Evolutionary conservation across 2,113 vertebrate species (phyloP), one percentile per base, ranked within the genome.

Genomic region (Sphaerodactylus townsendi): DNA sequence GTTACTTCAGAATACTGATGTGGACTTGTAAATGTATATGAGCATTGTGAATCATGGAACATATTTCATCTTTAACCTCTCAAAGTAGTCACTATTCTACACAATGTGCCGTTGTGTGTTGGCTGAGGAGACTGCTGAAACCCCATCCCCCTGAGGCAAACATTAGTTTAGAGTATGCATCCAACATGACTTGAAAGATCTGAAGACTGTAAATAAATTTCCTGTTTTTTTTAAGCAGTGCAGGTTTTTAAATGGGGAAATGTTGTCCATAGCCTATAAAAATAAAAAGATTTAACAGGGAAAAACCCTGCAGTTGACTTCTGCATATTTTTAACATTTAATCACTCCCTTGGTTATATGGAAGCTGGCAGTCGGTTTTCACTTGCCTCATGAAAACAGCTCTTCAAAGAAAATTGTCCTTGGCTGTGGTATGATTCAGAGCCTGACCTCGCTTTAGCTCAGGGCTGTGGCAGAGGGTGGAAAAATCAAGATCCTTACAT

Each of bases 141-240:
- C 37, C 50, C 25, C n/a, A 7, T 6, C 82, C 37, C 70, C 75
- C 82, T 81, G 50, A 87, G 78, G 59, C 79, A 86, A 88, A 89
- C 90, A 69, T 90, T 94, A 91, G 87, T 90, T 92, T 90, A 86
- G 79, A 81, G n/a, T 91, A 90, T 89, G 87, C 62, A 88, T 89
- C 69, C 82, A 91, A 93, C 77, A 90, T 83, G 89, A 92, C 75
- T 73, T 89, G 85, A 87, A 88, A 91, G 82, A 88, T 83, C 92
- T 92, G 78, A 85, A 92, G 88, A 90, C 86, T 85, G 85, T 92
- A 93, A 93, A 93, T 93, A 94, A 93, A 92, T 89, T 71, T 92
- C 65, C 69, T 93, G 65, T 89, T 85, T 85, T 64, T 91, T 41
- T 39, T 39, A 4, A 92, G 91, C 71, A 92, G 77, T 71, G 64